Conservation (phyloP, 2,797 vertebrate species). For the Sebastes iracundus region DNA sequence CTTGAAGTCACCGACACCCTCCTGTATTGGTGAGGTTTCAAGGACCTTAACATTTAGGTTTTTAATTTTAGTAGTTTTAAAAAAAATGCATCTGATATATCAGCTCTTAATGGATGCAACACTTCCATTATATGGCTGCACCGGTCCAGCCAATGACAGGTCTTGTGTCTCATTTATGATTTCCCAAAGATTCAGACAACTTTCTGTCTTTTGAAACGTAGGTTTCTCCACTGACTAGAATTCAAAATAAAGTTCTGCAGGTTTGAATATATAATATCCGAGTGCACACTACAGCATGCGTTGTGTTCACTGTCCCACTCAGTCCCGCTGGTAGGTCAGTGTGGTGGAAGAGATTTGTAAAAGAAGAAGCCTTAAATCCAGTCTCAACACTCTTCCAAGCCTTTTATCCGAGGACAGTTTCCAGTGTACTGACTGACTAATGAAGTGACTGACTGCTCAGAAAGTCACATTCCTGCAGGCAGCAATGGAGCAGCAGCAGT, state of each 20-base stretch:
- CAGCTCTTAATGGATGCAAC: background rate
- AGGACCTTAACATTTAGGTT: background rate
- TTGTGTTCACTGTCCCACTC: background rate
- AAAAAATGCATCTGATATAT: background rate
- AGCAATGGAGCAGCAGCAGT: no score
- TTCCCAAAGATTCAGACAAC: background rate
- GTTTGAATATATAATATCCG: background rate
- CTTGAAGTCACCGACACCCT: no score
- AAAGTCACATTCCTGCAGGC: background rate
- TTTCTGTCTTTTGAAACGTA: background rate
- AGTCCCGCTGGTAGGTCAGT: background rate
- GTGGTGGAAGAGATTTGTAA: no score
- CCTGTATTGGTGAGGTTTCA: background rate
- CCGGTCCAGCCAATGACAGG: background rate
- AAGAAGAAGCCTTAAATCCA: background rate
- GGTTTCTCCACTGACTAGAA: background rate
- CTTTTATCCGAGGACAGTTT: background rate
- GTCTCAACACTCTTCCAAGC: background rate
- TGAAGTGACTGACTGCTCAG: background rate
- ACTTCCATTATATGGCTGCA: background rate
- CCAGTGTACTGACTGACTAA: background rate
- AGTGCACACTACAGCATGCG: background rate
- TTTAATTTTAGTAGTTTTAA: background rate
- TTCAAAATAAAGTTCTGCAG: background rate
- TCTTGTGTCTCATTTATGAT: background rate